phyloP scores from a whole-genome alignment of 2,888 invertebrate species.

The Andrena bicolor region DNA sequence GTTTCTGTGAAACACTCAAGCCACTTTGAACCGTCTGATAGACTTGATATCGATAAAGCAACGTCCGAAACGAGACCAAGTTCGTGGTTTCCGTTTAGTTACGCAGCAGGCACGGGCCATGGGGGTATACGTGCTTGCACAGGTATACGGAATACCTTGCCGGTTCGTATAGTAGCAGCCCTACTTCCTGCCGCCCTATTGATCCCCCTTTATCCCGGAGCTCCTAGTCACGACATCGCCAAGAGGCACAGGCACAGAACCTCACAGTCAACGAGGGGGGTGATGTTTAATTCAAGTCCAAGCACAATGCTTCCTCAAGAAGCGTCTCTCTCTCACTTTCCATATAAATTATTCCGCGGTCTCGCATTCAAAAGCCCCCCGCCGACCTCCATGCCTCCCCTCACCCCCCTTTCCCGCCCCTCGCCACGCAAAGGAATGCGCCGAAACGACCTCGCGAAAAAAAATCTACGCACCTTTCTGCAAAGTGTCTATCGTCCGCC shows the following conservation, averaged over 20 bases:
- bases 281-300: conserved; percentile 78
- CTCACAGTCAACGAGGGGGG: conserved; percentile 72
- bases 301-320: conserved; percentile 77
- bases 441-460: conserved; percentile 70
- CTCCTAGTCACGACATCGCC: conserved; percentile 77
- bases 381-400: conserved; percentile 28
- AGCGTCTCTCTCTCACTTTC: conserved; percentile 67
- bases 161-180: conserved; percentile 75
- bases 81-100: conserved; percentile 67
- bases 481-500: conserved; percentile 56
- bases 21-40: not conserved
- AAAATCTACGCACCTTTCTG: conserved; percentile 73
- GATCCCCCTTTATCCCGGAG: conserved; percentile 74
- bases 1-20: no score
- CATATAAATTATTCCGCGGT: conserved; percentile 75
- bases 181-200: conserved; percentile 74
- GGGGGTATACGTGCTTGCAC: conserved; percentile 64
- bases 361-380: conserved; percentile 68
- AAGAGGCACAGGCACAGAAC: conserved; percentile 72
- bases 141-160: conserved; percentile 70
- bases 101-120: conserved; percentile 60
- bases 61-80: conserved; percentile 48
- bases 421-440: conserved; percentile 63
- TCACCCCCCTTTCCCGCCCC: not conserved
- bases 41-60: conserved; percentile 31